phyloP scores from a whole-genome alignment of 2,888 invertebrate genomes.

The Willowsia nigromaculata region DNA sequence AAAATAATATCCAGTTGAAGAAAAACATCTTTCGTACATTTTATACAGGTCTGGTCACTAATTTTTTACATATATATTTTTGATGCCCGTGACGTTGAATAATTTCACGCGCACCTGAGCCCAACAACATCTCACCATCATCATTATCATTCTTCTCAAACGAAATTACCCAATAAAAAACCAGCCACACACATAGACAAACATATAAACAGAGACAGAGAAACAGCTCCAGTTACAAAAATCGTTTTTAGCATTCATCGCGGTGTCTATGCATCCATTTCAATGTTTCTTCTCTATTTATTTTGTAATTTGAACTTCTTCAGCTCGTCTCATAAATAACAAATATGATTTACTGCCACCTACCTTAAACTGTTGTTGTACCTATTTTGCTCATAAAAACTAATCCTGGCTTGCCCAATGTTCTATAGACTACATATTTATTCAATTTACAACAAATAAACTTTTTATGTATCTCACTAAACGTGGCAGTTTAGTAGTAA shows the following conservation, averaged over 20 bases:
- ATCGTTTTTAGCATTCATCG: neutral
- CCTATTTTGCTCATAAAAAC: slow-evolving; percentile 44
- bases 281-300: slow-evolving; percentile 1
- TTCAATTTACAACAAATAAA: slow-evolving; percentile 51
- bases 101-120: slow-evolving; percentile 64
- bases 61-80: too few species aligned
- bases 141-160: slow-evolving; percentile 26
- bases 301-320: slow-evolving; percentile 44
- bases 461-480: neutral
- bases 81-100: slow-evolving; percentile 52
- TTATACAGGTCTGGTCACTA: neutral
- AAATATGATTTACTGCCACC: slow-evolving; percentile 18
- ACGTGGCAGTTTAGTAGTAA: neutral
- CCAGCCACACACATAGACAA: slow-evolving; percentile 6
- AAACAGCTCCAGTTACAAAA: slow-evolving; percentile 4
- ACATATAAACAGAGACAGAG: neutral
- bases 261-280: neutral
- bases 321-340: slow-evolving; percentile 37
- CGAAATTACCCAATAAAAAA: slow-evolving; percentile 31
- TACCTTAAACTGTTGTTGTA: neutral
- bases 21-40: neutral
- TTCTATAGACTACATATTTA: slow-evolving; percentile 20
- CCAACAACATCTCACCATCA: slow-evolving; percentile 7
- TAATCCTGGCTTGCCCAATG: neutral
- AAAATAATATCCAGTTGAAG: neutral